Conservation (phyloP, 2,888 invertebrate genomes). For the Terebella lapidaria region DNA sequence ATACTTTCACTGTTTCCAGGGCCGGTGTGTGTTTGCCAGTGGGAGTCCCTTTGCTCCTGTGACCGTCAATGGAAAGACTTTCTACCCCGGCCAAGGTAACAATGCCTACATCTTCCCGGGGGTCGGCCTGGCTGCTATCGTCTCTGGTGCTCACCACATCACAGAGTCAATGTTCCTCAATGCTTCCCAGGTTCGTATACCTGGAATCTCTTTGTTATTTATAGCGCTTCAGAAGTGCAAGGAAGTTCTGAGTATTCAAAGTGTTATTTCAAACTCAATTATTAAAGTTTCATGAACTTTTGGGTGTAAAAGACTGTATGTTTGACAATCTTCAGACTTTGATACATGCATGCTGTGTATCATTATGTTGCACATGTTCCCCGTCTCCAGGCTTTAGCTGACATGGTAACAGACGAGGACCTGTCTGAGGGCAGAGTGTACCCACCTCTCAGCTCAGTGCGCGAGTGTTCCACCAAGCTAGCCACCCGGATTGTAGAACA, state of each 20-base stretch:
- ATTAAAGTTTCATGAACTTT: neutral
- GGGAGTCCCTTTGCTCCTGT: constrained; percentile 94
- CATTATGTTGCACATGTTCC: neutral
- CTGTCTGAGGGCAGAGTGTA: constrained; percentile 81
- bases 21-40: constrained; percentile 86
- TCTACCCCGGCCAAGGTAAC: constrained; percentile 84
- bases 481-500: constrained; percentile 75
- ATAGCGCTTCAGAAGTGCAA: no score
- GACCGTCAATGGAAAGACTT: constrained; percentile 71
- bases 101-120: constrained; percentile 67
- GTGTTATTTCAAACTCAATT: neutral
- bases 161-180: constrained; percentile 88
- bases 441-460: constrained; percentile 79
- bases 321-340: neutral
- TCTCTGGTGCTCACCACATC: constrained; percentile 87
- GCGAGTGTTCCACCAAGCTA: constrained; percentile 80
- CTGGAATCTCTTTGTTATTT: neutral
- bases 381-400: constrained; percentile 67
- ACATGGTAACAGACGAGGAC: constrained; percentile 74
- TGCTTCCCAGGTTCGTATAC: constrained; percentile 72
- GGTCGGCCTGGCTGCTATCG: constrained; percentile 83
- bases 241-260: neutral
- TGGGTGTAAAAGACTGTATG: neutral
- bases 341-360: neutral
- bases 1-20: no score